Percentiles rank a stretch among this genome's conserved stretches.
Conservation (phyloP, 92 coral and sea anemone genomes). For the Bergia puertoricense region DNA sequence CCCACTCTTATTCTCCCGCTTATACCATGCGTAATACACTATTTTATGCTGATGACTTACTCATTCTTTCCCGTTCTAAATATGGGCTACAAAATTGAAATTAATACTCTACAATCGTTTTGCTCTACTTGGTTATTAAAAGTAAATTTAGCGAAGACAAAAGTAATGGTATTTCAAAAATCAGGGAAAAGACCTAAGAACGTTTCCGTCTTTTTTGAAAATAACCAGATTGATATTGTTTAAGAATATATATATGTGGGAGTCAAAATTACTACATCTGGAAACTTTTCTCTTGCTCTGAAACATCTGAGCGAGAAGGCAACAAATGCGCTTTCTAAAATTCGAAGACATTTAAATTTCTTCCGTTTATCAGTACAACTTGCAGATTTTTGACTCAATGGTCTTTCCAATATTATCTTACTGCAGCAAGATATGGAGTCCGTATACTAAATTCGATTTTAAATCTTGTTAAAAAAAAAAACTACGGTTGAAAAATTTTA, state of each 20-base stretch:
- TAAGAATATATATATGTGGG: neutral
- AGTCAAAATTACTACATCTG: neutral
- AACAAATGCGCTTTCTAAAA: neutral
- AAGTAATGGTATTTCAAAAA: no score
- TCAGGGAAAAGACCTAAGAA: neutral
- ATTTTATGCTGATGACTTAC: neutral
- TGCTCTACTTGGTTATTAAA: no score
- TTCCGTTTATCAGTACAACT: neutral
- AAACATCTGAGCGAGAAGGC: neutral
- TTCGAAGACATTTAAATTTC: neutral
- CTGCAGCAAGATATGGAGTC: neutral
- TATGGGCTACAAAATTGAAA: neutral
- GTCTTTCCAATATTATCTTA: neutral
- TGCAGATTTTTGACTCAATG: conserved; percentile 30
- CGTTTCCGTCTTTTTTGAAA: neutral
- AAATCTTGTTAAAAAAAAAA: conserved; percentile 27
- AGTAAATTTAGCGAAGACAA: no score
- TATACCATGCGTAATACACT: no score
- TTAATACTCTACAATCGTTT: no score
- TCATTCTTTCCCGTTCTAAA: neutral
- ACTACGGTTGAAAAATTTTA: conserved; percentile 36
- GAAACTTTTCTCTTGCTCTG: neutral
- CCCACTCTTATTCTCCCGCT: no score
- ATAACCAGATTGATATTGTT: neutral
- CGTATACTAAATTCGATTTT: neutral